A percentile compares a stretch with the other conserved stretches of the same genome.
Evolutionary conservation across 2,113 vertebrate species (phyloP).

Genomic region (Callospermophilus lateralis): DNA sequence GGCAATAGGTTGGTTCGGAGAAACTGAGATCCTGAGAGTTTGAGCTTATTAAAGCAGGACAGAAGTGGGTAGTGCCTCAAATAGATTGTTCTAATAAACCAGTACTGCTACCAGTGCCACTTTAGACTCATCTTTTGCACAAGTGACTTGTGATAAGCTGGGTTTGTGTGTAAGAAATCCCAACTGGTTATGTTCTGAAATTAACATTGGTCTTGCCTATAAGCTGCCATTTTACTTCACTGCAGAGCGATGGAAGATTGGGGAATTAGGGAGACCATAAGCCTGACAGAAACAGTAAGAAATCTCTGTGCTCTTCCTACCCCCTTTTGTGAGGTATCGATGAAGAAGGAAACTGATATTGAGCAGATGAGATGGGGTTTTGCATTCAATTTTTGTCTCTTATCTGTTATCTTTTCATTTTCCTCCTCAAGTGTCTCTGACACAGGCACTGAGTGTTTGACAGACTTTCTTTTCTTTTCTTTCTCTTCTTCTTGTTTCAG

Average conservation of each 20-base stretch:
- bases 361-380: conserved; percentile 57
- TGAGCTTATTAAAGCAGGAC: neutral
- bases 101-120: neutral
- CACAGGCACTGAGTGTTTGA: conserved; percentile 4
- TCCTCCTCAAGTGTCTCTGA: neutral
- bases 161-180: neutral
- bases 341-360: conserved; percentile 50
- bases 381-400: conserved; percentile 63
- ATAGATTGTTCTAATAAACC: neutral
- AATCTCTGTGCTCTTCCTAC: neutral
- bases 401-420: conserved; percentile 54
- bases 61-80: neutral
- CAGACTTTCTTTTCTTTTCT: neutral
- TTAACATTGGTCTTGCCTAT: neutral
- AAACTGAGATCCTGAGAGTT: neutral
- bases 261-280: neutral
- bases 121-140: neutral
- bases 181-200: neutral
- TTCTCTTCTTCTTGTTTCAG: neutral
- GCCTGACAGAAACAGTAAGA: neutral
- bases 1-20: neutral
- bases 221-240: neutral
- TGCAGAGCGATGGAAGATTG: neutral
- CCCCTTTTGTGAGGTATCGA: neutral
- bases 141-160: neutral